Conservation (phyloP, 2,113 vertebrate species). For the Thymallus thymallus region DNA sequence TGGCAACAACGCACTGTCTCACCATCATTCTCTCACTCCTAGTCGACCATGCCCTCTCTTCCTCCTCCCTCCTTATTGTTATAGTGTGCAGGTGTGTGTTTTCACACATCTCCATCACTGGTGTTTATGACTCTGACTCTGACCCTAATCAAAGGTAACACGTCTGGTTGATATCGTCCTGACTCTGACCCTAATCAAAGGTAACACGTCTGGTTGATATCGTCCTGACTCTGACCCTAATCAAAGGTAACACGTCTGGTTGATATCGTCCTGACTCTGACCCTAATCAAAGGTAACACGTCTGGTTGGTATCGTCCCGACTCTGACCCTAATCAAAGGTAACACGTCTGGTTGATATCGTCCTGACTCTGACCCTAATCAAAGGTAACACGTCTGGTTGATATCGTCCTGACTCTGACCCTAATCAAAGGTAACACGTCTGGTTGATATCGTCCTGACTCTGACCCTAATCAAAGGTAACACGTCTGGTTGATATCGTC, state of each 20-base stretch:
- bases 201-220: too few species aligned
- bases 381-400: too few species aligned
- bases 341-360: too few species aligned
- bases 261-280: constrained; percentile 25
- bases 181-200: too few species aligned
- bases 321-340: constrained; percentile 60
- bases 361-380: constrained; percentile 52
- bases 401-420: constrained; percentile 29
- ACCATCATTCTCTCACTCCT: constrained; percentile 33
- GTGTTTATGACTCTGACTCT: constrained; percentile 33
- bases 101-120: constrained; percentile 31
- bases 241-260: too few species aligned
- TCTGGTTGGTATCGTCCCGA: constrained; percentile 37
- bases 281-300: constrained; percentile 69
- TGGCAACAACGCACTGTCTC: constrained; percentile 9
- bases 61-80: constrained; percentile 16
- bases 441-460: too few species aligned
- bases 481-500: too few species aligned
- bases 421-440: constrained; percentile 72
- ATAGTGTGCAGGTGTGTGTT: background rate
- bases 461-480: too few species aligned
- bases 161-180: too few species aligned
- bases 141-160: too few species aligned
- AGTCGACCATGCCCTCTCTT: constrained; percentile 25
- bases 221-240: too few species aligned